These are phyloP conservation scores for Trachemys scripta DNA, from an alignment of 2,113 vertebrate genomes.

Conservation along the genomic window DNA sequence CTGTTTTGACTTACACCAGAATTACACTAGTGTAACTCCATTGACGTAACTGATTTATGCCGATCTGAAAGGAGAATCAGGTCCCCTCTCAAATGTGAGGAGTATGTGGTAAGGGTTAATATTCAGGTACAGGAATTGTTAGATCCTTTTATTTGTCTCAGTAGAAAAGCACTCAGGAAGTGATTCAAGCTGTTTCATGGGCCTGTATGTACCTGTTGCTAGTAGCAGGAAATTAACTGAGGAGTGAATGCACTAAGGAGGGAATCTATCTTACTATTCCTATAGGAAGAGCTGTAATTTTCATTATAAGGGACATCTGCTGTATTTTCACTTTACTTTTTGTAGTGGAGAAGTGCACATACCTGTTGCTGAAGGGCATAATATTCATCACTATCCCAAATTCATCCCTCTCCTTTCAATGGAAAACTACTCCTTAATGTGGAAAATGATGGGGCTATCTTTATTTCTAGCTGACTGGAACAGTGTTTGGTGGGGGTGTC, in stretches of 20 bases:
- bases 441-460: neutral
- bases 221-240: neutral
- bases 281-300: neutral
- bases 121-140: neutral
- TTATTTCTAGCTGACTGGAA: neutral
- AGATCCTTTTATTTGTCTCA: neutral
- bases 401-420: neutral
- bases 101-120: neutral
- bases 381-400: accelerated
- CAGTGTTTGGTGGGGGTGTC: accelerated
- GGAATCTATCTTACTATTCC: neutral
- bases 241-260: accelerated
- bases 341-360: accelerated
- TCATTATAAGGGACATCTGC: accelerated
- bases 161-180: neutral
- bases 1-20: neutral
- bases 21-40: neutral
- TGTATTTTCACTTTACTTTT: neutral
- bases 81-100: neutral
- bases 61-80: neutral
- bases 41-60: neutral
- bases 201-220: neutral
- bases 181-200: neutral
- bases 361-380: accelerated
- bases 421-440: accelerated